Evolutionary conservation across 2,888 invertebrate genomes (phyloP).

Genomic region (Callimorpha dominula): DNA sequence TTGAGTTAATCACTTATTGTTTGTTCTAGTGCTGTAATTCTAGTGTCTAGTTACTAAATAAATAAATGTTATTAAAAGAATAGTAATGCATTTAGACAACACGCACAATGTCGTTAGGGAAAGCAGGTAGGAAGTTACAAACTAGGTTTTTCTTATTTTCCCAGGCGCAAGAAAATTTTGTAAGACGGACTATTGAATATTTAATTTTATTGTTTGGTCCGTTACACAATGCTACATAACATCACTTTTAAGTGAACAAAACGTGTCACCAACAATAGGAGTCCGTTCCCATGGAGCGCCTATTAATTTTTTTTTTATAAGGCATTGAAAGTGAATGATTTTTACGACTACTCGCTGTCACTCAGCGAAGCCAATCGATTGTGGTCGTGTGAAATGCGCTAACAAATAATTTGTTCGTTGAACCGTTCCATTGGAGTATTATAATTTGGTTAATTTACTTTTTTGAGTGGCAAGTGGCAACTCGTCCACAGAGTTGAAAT

Average conservation of each 20-base stretch:
- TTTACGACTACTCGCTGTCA: conserved; percentile 48
- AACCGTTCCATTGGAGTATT: conserved; percentile 23
- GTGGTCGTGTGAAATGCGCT: conserved; percentile 53
- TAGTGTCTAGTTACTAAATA: no score
- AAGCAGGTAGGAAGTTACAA: neutral
- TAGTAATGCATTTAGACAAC: neutral
- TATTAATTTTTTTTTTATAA: conserved; percentile 39
- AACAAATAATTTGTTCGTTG: conserved; percentile 39
- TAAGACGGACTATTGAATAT: conserved; percentile 17
- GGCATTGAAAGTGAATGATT: conserved; percentile 60
- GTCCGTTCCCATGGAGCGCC: conserved; percentile 42
- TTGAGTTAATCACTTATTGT: no score
- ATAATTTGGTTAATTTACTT: conserved; percentile 2
- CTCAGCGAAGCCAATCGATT: conserved; percentile 54
- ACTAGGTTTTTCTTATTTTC: conserved; percentile 16
- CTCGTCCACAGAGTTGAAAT: neutral
- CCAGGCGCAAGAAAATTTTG: neutral
- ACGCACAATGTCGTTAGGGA: neutral
- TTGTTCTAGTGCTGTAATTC: no score
- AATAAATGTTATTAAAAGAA: no score
- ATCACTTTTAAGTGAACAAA: conserved; percentile 29
- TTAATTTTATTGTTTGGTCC: conserved; percentile 11
- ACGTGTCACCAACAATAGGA: conserved; percentile 36
- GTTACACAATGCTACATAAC: conserved; percentile 42
- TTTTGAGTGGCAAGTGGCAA: neutral